Evolutionary conservation across 2,113 vertebrate species (phyloP).

Genomic region (Fregata magnificens): DNA sequence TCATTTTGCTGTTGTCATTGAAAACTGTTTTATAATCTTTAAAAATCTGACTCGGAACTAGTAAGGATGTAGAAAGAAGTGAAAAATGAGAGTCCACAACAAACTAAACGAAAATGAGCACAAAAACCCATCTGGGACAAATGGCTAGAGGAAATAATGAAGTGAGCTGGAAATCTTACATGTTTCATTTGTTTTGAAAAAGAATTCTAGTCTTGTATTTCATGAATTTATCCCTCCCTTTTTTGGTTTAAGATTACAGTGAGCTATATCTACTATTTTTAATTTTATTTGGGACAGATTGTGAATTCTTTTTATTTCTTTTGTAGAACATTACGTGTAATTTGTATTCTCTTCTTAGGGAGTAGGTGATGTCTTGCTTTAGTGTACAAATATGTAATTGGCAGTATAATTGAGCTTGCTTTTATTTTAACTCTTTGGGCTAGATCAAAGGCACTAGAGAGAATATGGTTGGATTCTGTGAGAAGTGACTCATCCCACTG

Average conservation of each 20-base stretch:
- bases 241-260: background rate
- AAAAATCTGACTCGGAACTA: background rate
- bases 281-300: background rate
- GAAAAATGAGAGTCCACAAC: background rate
- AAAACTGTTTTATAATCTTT: background rate
- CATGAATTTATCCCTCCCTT: background rate
- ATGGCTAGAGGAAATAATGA: background rate
- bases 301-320: background rate
- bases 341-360: background rate
- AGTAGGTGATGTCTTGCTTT: background rate
- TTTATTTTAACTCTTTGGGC: background rate
- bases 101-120: background rate
- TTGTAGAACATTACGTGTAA: background rate
- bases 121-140: background rate
- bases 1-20: background rate
- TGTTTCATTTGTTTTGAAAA: background rate
- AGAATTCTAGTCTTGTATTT: background rate
- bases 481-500: background rate
- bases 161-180: background rate
- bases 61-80: background rate
- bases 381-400: background rate
- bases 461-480: background rate
- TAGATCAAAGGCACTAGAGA: background rate
- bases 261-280: background rate
- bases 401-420: background rate